These are phyloP conservation scores for Perca flavescens DNA, from an alignment of 2,113 vertebrate genomes.

Conservation along the genomic window DNA sequence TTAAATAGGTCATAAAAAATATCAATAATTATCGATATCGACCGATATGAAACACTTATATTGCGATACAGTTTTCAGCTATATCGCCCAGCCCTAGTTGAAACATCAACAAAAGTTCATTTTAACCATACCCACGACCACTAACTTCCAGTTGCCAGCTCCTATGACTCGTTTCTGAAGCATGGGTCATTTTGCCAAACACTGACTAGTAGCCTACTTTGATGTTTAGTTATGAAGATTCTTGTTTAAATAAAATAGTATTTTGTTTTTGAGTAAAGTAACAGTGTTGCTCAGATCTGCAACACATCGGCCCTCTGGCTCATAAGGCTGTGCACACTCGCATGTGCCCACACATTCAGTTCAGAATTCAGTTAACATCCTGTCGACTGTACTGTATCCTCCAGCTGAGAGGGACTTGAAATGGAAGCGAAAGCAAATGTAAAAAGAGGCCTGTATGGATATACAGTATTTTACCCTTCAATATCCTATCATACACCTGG, in stretches of 20 bases:
- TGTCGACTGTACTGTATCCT: constrained; percentile 7
- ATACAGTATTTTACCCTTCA: not conserved
- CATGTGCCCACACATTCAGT: constrained; percentile 38
- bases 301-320: constrained; percentile 38
- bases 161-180: not conserved
- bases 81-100: too few relatives aligned
- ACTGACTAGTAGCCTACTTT: not conserved
- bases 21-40: too few relatives aligned
- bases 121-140: not conserved
- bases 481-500: not conserved
- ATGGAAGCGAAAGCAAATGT: constrained; percentile 12
- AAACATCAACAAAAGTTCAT: not conserved
- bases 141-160: not conserved
- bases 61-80: too few relatives aligned
- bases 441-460: constrained; percentile 18
- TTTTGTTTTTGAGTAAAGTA: constrained; percentile 15
- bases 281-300: constrained; percentile 31
- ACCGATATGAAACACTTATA: too few relatives aligned
- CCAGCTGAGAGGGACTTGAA: constrained; percentile 11
- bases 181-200: not conserved
- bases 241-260: constrained; percentile 19
- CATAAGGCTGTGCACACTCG: constrained; percentile 2
- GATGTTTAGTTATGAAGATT: not conserved
- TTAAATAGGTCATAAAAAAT: too few relatives aligned
- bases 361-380: not conserved